phyloP scores from a whole-genome alignment of 1,140 invertebrate species.

The Aphelenchoides avenae region DNA sequence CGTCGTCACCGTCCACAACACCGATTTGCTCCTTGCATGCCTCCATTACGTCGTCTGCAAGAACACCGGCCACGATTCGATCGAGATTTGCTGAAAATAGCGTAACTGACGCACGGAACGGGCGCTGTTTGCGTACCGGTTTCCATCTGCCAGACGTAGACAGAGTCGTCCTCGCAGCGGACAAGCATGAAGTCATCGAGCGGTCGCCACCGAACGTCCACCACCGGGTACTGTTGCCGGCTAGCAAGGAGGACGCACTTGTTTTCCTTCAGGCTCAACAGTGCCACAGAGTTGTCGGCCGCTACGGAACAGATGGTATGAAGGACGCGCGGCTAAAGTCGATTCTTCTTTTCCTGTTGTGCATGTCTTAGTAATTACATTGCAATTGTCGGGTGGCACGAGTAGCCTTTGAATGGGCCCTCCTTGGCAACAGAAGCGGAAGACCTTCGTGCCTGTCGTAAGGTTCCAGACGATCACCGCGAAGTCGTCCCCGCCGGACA shows the following conservation, averaged over 20 bases:
- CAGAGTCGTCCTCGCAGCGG: constrained; percentile 91
- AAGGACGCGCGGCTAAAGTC: constrained; percentile 78
- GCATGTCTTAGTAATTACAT: no score
- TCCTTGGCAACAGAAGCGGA: constrained; percentile 93
- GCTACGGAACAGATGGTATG: constrained; percentile 94
- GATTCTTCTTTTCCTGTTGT: no score
- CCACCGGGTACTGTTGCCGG: constrained; percentile 89
- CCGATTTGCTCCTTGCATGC: no score
- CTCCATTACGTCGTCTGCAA: constrained; percentile 92
- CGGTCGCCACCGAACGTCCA: constrained; percentile 91
- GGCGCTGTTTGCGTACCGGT: constrained; percentile 68
- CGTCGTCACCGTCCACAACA: no score
- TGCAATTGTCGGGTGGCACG: constrained; percentile 84
- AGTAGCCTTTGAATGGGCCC: constrained; percentile 76
- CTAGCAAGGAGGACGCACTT: constrained; percentile 91
- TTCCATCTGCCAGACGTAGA: constrained; percentile 99
- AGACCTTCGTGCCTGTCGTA: constrained; percentile 78
- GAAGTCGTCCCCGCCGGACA: constrained; percentile 95
- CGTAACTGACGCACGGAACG: neutral
- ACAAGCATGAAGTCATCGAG: constrained; percentile 96
- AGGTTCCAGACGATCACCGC: constrained; percentile 96
- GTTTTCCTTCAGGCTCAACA: constrained; percentile 84
- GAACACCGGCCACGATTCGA: constrained; percentile 85
- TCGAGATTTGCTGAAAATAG: constrained; percentile 80
- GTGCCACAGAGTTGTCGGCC: constrained; percentile 90